These are phyloP conservation scores for Cygnus atratus DNA, from an alignment of 2,113 vertebrate species.

Conservation along the genomic window DNA sequence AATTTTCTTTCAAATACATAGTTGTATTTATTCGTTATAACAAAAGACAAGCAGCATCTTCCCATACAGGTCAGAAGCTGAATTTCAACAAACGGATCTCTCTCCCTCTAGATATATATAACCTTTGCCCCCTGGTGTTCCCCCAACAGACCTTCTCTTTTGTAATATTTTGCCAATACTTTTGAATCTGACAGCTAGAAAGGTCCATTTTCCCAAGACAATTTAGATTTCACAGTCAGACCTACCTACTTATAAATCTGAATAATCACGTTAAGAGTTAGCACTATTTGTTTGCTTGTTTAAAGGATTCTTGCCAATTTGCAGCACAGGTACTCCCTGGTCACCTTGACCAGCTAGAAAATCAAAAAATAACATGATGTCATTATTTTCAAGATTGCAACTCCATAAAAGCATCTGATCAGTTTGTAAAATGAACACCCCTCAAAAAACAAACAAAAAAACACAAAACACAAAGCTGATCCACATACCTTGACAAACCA, in stretches of 20 bases:
- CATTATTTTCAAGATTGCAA: neutral
- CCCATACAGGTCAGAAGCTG: neutral
- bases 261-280: neutral
- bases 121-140: neutral
- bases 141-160: neutral
- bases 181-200: neutral
- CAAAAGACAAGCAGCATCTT: neutral
- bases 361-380: neutral
- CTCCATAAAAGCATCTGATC: neutral
- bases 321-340: neutral
- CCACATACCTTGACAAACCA: neutral
- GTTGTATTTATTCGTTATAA: neutral
- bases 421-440: neutral
- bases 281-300: neutral
- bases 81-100: neutral
- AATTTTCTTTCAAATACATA: neutral
- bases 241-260: neutral
- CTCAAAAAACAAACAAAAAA: neutral
- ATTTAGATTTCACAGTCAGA: slow-evolving; percentile 1
- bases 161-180: neutral
- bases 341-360: neutral
- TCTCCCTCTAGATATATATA: neutral
- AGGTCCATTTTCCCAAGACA: neutral
- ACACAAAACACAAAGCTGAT: neutral
- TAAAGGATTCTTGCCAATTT: neutral